Conservation (phyloP, 2,888 invertebrate species). For the Andrena fulva region DNA sequence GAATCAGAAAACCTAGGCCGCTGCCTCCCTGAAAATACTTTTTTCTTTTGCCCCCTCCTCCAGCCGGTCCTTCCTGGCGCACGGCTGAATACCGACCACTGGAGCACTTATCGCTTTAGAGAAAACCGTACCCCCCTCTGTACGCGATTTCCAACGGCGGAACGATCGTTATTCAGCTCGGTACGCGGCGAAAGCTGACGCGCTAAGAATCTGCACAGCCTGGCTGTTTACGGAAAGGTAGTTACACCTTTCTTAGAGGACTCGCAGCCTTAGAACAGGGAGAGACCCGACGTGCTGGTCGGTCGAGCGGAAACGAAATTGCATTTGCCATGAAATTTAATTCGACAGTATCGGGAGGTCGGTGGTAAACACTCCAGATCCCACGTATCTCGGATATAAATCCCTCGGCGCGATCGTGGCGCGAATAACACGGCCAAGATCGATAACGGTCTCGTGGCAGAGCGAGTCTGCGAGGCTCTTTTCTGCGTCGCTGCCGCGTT, state of each 20-base stretch:
- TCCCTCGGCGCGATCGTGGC: slow-evolving; percentile 24
- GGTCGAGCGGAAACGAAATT: slow-evolving; percentile 24
- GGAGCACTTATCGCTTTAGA: slow-evolving; percentile 20
- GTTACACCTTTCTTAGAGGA: background rate
- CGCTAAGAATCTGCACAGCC: background rate
- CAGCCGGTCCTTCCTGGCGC: background rate
- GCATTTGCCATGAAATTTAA: slow-evolving; percentile 34
- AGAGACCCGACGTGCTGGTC: background rate
- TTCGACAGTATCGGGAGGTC: slow-evolving; percentile 23
- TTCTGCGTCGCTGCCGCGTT: background rate
- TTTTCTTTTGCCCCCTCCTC: background rate
- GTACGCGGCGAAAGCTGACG: slow-evolving; percentile 8
- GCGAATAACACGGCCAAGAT: slow-evolving; percentile 15
- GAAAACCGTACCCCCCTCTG: slow-evolving; percentile 7
- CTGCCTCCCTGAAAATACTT: background rate
- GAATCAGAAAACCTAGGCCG: slow-evolving; percentile 48
- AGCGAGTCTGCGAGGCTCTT: background rate
- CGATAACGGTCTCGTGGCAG: slow-evolving; percentile 9
- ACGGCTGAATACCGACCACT: slow-evolving; percentile 2
- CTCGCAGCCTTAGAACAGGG: background rate
- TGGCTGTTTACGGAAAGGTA: background rate
- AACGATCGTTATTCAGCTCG: slow-evolving; percentile 20
- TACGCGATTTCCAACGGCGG: slow-evolving; percentile 9
- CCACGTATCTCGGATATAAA: slow-evolving; percentile 17
- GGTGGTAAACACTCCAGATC: background rate